Base-by-base conservation (phyloP, 2,113 vertebrate species). In the Furnarius figulus region DNA sequence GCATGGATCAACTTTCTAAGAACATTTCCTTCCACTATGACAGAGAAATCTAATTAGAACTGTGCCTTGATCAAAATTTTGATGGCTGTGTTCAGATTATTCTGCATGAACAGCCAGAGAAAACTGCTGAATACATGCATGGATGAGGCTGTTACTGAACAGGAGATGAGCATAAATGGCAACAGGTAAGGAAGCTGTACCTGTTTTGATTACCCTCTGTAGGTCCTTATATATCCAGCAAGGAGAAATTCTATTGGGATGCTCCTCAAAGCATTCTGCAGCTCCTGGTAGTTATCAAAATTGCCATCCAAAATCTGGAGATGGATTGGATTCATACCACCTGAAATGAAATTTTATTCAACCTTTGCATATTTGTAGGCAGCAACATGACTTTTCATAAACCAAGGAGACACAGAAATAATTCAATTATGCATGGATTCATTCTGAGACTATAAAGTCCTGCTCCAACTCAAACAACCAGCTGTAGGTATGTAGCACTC, bases 401-500 rank as follows among this genome's bases (percentile, higher is more conserved):
- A 30, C 12, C 22, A 27, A 63, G 19, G 3, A 68, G 13, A 44
- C 44, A 22, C 42, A 89, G 33, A 66, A 85, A 55, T 2, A 10
- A 35, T 53, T 75, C 35, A 28, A 0, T 63, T 72, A 21, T 75
- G 9, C 20, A 16, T 28, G 14, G n/a, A 40, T 63, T 44, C 14
- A 40, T 59, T 40, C 37, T 37, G 19, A 85, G 30, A 72, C 30
- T 14, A 49, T 75, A 21, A 13, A 73, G 30, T 49, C 27, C 35
- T 68, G 8, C 10, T 65, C 30, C 16, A 89, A 50, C 6, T 19
- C 0, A 2, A 31, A 56, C 16, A 74, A 63, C 12, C 2, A 12
- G 12, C 11, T 50, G 23, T 33, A 82, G 21, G 24, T 8, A n/a
- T 0, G 0, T 37, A 66, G 27, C 19, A 37, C 52, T 47, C 18